phyloP scores from a whole-genome alignment of 1,140 invertebrate species.

The Hyles euphorbiae region DNA sequence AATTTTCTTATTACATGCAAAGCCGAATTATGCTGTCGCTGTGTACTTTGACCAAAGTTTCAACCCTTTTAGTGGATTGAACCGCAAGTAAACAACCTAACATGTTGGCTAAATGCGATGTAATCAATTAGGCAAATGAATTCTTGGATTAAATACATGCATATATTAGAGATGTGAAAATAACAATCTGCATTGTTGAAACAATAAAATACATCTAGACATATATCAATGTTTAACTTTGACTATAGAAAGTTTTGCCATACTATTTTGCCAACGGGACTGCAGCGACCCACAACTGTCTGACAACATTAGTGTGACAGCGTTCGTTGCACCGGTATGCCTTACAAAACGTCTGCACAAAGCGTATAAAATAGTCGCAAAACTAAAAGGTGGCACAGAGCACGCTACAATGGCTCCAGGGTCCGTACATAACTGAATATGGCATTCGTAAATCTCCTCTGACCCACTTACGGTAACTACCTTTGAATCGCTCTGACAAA shows the following conservation, averaged over 20 bases:
- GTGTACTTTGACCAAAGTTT: too few species aligned
- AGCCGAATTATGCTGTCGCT: too few species aligned
- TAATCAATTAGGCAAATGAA: too few species aligned
- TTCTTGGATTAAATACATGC: too few species aligned
- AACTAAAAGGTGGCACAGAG: constrained; percentile 32
- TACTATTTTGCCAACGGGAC: background rate
- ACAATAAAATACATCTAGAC: too few species aligned
- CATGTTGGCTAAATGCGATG: too few species aligned
- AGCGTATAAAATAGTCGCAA: constrained; percentile 15
- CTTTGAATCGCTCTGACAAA: constrained; percentile 61
- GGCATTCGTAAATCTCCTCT: constrained; percentile 42
- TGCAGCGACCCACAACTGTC: background rate
- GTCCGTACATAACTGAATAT: constrained; percentile 34
- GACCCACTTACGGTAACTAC: constrained; percentile 59
- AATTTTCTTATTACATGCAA: too few species aligned
- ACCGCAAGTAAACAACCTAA: too few species aligned
- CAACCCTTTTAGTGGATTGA: too few species aligned
- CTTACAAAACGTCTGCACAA: background rate
- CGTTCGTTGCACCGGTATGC: constrained; percentile 1
- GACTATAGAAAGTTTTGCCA: background rate
- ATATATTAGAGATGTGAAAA: too few species aligned
- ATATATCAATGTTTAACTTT: too few species aligned
- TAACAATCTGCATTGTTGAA: too few species aligned
- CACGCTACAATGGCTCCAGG: constrained; percentile 26
- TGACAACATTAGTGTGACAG: constrained; percentile 1